Evolutionary conservation across 1,140 invertebrate species (phyloP), one percentile per base, ranked within the genome.

Genomic region (Metaphire vulgaris): DNA sequence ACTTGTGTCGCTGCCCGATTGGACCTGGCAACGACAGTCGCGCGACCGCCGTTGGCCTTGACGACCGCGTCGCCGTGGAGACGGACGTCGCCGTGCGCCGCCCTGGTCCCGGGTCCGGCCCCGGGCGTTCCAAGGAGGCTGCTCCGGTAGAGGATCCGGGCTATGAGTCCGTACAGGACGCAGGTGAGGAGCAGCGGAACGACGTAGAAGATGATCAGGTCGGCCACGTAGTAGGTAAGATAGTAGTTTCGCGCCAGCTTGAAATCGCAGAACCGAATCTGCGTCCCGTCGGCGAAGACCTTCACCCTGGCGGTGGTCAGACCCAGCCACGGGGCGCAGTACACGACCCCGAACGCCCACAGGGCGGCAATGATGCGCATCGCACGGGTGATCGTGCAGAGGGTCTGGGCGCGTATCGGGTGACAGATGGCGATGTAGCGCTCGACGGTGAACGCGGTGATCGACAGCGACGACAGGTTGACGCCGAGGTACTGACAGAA

Each of bases 361-460:
- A 90, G 87, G 6, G 81, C 81, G 0, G 81, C 79, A n/a, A 89
- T 89, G 72, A 90, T 90, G 76, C 86, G 85, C 80, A 89, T 89
- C 56, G 89, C 89, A 29, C 89, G 80, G 72, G 83, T 83, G 15
- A 89, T 87, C 0, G 89, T 89, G 81, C 89, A 90, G 69, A 90
- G 28, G 88, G 89, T 94, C 82, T 95, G 93, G 0, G 93, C 92
- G 79, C 92, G 87, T 80, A 98, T 92, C 0, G 95, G 95, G 83
- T 96, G 92, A 85, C 95, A 97, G 80, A 98, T 97, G 30, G 94
- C 95, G 41, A 98, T 90, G 84, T 97, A 99, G 74, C 96, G 86
- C 84, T 98, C 96, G 16, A 97, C 90, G 0, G 96, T 97, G 85
- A 98, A 98, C 0, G 93, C 92, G 0, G 92, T 93, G 74, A 96